Evolutionary conservation across 2,113 vertebrate genomes (phyloP), one percentile per base, ranked within the genome.

Genomic region (Brachyistius frenatus): DNA sequence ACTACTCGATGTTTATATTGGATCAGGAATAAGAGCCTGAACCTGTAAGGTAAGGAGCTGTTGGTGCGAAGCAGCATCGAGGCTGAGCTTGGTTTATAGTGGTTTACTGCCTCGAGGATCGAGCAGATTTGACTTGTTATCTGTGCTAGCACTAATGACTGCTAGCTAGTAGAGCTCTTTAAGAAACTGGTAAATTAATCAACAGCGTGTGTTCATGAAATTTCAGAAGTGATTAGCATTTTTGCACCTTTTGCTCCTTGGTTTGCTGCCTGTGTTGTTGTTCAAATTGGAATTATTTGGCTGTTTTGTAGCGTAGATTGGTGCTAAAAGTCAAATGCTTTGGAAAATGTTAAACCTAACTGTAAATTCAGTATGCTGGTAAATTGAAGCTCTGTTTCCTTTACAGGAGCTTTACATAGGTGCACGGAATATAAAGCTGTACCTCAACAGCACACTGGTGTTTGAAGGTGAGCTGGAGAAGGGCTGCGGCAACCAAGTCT

Each of bases 381-480:
- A 56, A 80, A 63, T 3, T 36, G 2, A 63, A 47, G 5, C n/a
- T 61, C 5, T 70, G 15, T 83, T 54, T 83, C 2, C 57, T 46
- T 78, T 60, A 11, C 35, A 99, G 98, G 96, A 96, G 56, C 94
- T 99, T 56, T 94, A 96, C 50, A 47, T 96, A 4, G 96, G 97
- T 55, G 97, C 94, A 16, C 96, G 93, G 66, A 92, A 95, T 2
- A 92, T 99, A 84, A 97, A 95, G 87, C 67, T 99, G 15, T 99
- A 98, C 36, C 86, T 98, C 49, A 95, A 98, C 91, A 94, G 96
- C 91, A 95, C 88, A 0, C 89, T 98, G 73, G 90, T 97, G 62
- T 99, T 97, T 81, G 95, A 97, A 57, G 97, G 96, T 0, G 87
- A 95, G 61, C 91, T 99, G 85, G 93, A 94, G 78, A 96, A 93